Evolutionary conservation across 2,888 invertebrate genomes (phyloP).

Genomic region (Ctena decussata): DNA sequence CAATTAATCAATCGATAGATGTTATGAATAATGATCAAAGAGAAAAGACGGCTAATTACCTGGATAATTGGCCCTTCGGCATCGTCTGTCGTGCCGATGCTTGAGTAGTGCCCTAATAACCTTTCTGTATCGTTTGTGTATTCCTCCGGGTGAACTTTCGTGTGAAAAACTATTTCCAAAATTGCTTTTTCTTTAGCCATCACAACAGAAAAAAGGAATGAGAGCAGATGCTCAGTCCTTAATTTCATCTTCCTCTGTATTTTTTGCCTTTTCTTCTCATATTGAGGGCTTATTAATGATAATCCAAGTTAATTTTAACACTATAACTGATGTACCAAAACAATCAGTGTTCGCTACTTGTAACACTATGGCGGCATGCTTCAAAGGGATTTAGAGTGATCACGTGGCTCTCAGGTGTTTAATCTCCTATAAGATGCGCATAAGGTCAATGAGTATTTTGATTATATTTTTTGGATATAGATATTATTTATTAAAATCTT

Average conservation of each 20-base stretch:
- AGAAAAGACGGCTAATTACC: constrained; percentile 1
- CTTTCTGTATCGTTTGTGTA: background rate
- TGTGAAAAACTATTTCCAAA: constrained; percentile 15
- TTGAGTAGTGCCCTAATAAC: constrained; percentile 9
- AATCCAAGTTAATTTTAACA: constrained; percentile 6
- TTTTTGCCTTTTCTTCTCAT: constrained; percentile 16
- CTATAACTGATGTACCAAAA: background rate
- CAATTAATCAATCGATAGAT: background rate
- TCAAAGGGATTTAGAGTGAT: constrained; percentile 11
- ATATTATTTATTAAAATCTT: too few relatives aligned
- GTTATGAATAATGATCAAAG: background rate
- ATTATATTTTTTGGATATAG: too few relatives aligned
- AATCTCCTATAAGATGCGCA: background rate
- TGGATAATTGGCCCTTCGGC: constrained; percentile 14
- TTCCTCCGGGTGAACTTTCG: background rate
- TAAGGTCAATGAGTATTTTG: too few relatives aligned
- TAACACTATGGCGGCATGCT: constrained; percentile 26
- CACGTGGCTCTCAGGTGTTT: constrained; percentile 12
- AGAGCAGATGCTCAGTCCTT: background rate
- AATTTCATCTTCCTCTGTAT: constrained; percentile 15
- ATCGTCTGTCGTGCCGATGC: background rate
- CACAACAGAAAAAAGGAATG: constrained; percentile 7
- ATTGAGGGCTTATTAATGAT: background rate
- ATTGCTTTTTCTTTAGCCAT: constrained; percentile 17
- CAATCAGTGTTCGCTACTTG: constrained; percentile 1